A percentile compares a stretch with the other conserved stretches of the same genome.
Conservation (phyloP, 2,888 invertebrate species). For the Subacronicta megacephala region DNA sequence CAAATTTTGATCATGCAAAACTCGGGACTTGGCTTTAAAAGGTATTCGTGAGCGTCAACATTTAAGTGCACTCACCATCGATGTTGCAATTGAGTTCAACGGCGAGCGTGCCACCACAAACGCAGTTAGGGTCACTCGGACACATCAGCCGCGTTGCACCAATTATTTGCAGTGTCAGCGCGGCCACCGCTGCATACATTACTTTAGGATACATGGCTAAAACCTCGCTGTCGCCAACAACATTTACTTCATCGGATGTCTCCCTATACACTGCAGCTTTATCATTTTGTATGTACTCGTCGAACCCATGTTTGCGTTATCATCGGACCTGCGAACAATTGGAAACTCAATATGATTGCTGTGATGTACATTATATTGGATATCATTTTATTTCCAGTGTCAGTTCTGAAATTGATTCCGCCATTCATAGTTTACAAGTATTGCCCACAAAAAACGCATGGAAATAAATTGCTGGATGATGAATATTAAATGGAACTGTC, state of each 20-base stretch:
- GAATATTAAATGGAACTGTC: slow-evolving; percentile 76
- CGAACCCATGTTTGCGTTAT: slow-evolving; percentile 49
- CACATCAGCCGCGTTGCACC: slow-evolving; percentile 78
- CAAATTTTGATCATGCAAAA: slow-evolving; percentile 27
- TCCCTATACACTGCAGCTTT: slow-evolving; percentile 49
- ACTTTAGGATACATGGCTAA: slow-evolving; percentile 75
- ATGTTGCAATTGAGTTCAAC: slow-evolving; percentile 86
- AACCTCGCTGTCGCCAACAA: slow-evolving; percentile 51
- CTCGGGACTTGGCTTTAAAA: slow-evolving; percentile 51
- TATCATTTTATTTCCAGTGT: slow-evolving; percentile 60
- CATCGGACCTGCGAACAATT: slow-evolving; percentile 68
- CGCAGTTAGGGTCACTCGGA: slow-evolving; percentile 86
- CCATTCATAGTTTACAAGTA: slow-evolving; percentile 76
- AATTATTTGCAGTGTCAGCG: slow-evolving; percentile 80
- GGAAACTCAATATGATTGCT: slow-evolving; percentile 37
- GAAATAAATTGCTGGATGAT: slow-evolving; percentile 73
- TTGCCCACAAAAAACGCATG: slow-evolving; percentile 71
- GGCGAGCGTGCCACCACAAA: slow-evolving; percentile 84
- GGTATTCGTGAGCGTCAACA: slow-evolving; percentile 54
- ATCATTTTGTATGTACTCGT: slow-evolving; percentile 46
- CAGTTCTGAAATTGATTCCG: slow-evolving; percentile 69
- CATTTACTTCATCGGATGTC: slow-evolving; percentile 58
- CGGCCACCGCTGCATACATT: slow-evolving; percentile 72
- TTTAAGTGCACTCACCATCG: slow-evolving; percentile 83
- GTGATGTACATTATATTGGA: slow-evolving; percentile 47